Percentiles rank a stretch among this genome's conserved stretches.
Conservation (phyloP, 2,113 vertebrate species). For the Rhegmatorhina hoffmannsi region DNA sequence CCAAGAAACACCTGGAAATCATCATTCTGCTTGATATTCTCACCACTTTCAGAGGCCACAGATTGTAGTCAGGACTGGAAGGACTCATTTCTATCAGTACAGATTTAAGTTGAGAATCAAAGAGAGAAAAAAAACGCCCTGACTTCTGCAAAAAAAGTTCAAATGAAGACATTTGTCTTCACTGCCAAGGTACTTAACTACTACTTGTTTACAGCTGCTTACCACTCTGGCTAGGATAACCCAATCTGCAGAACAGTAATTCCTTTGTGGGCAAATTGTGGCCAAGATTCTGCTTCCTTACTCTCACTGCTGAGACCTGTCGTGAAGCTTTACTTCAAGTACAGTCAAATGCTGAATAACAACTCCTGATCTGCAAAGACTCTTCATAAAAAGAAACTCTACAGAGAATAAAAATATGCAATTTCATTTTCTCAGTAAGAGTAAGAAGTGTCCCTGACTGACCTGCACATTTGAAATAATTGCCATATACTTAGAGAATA, state of each 20-base stretch:
- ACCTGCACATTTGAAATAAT: neutral
- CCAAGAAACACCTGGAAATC: conserved; percentile 2
- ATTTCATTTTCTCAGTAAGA: conserved; percentile 2
- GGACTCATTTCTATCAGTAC: neutral
- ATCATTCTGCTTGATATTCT: neutral
- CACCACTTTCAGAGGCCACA: neutral
- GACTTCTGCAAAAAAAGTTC: neutral
- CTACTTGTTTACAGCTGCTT: conserved; percentile 10
- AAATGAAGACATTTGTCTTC: neutral
- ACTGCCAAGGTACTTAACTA: neutral
- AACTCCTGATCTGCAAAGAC: conserved; percentile 11
- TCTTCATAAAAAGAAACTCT: conserved; percentile 3
- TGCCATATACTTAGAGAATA: neutral
- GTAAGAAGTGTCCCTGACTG: conserved; percentile 3
- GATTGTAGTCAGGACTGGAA: neutral
- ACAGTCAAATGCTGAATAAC: neutral
- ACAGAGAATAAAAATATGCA: neutral
- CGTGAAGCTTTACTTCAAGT: conserved; percentile 1
- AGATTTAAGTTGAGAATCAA: neutral
- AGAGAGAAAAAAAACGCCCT: neutral
- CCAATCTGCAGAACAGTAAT: neutral
- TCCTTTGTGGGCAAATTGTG: neutral
- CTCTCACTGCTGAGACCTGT: neutral
- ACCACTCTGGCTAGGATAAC: conserved; percentile 8
- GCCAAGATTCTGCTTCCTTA: conserved; percentile 4